Evolutionary conservation across 2,888 invertebrate genomes (phyloP), one percentile per base, ranked within the genome.

Genomic region (Phyllotreta striolata): DNA sequence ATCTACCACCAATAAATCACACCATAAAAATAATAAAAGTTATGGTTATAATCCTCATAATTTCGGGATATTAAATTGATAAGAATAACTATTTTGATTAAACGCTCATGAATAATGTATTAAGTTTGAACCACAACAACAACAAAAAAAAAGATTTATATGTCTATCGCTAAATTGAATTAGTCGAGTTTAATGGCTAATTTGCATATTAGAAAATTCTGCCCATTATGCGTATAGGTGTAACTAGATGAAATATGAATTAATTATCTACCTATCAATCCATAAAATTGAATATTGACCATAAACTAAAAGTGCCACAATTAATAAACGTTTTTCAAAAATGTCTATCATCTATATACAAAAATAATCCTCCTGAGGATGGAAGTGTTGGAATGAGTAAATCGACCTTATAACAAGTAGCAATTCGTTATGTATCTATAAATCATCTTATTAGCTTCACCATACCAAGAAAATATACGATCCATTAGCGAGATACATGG

Each of bases 1-100:
- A 71, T 74, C 70, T 69, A 63, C 62, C 67, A 68, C 67, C 71
- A 63, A 73, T 73, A 73, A 73, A 73, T 73, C 72, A 73, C 71
- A 64, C 69, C 62, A 70, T 72, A 72, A 72, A 70, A 72, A 73
- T 72, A 63, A 63, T 65, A 59, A 63, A 63, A 63, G 55, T 65
- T 63, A 65, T 63, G 63, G 56, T 67, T 67, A 67, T 61, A 63
- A 60, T 67, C 63, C 55, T 55, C 63, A 55, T 66, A 63, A 66
- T 61, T 63, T 55, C 44, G 47, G 59, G 59, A 57, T 63, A 66
- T 57, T 61, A 66, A 66, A 66, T 60, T 65, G 64, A 62, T 65
- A 65, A 65, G 64, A 55, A 65, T 61, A 62, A 65, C 61, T 34
- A 62, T 57, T 57, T 49, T 52, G 57, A 62, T 54, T 55, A 40